A percentile compares a stretch with the other conserved stretches of the same genome.
Evolutionary conservation across 2,113 vertebrate genomes (phyloP).

Genomic region (Clarias macrocephalus): DNA sequence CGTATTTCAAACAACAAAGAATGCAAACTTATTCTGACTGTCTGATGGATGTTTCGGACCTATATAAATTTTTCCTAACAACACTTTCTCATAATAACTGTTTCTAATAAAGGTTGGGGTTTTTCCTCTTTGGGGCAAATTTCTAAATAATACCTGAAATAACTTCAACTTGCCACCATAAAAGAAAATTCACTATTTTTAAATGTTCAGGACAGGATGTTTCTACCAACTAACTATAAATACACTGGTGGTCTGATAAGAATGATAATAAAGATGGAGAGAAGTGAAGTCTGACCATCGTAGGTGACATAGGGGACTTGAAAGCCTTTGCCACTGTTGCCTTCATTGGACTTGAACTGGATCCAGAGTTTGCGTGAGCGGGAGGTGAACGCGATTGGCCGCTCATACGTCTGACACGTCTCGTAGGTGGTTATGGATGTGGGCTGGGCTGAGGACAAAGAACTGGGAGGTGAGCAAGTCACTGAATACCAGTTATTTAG

Average conservation of each 20-base stretch:
- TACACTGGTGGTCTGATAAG: neutral
- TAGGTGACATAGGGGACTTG: conserved; percentile 97
- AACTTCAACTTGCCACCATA: neutral
- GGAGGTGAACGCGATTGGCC: conserved; percentile 97
- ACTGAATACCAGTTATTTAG: neutral
- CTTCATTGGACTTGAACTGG: conserved; percentile 97
- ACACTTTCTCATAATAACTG: neutral
- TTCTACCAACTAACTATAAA: neutral
- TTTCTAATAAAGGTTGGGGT: neutral
- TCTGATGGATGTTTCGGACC: neutral
- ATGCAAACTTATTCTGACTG: neutral
- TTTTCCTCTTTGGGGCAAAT: neutral
- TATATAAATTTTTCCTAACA: neutral
- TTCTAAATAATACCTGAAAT: neutral
- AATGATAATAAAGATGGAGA: neutral
- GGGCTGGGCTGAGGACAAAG: conserved; percentile 80
- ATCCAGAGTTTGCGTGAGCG: conserved; percentile 97
- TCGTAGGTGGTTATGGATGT: conserved; percentile 98
- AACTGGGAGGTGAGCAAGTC: neutral
- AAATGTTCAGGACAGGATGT: neutral
- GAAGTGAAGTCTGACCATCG: conserved; percentile 79
- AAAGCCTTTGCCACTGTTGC: conserved; percentile 95
- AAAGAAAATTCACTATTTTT: neutral
- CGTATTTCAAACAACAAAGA: neutral
- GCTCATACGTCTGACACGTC: conserved; percentile 98